Conservation (phyloP, 2,797 vertebrate species). For the Adelosebastes latens region DNA sequence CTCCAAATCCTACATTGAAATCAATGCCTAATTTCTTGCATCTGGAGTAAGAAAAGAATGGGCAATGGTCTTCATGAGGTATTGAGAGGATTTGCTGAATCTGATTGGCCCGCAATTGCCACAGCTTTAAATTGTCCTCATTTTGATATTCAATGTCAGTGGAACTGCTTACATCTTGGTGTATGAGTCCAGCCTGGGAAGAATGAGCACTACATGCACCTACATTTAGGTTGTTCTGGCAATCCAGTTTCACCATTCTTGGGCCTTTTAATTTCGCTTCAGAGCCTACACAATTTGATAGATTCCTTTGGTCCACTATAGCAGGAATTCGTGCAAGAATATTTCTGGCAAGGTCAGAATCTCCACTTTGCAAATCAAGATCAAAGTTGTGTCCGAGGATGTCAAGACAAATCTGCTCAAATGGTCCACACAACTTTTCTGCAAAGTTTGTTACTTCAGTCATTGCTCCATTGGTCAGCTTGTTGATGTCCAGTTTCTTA, state of each 20-base stretch:
- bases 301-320: neutral
- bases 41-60: slow-evolving; percentile 36
- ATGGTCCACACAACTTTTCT: slow-evolving; percentile 42
- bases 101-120: slow-evolving; percentile 12
- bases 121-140: neutral
- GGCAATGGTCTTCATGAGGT: slow-evolving; percentile 39
- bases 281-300: neutral
- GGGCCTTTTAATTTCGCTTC: neutral
- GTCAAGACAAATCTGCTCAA: slow-evolving; percentile 41
- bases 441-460: slow-evolving; percentile 37
- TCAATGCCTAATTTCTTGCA: slow-evolving; percentile 31
- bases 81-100: slow-evolving; percentile 25
- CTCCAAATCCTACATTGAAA: slow-evolving; percentile 36
- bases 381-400: slow-evolving; percentile 38
- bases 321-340: slow-evolving; percentile 5
- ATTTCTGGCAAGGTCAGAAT: slow-evolving; percentile 3
- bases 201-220: neutral
- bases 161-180: neutral
- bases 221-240: neutral
- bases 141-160: neutral
- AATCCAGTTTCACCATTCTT: neutral
- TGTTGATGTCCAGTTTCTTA: slow-evolving; percentile 15
- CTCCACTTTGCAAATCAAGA: neutral
- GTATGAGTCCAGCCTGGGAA: no score
- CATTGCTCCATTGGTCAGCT: slow-evolving; percentile 38